phyloP scores from a whole-genome alignment of 1,140 invertebrate species.

The Leptoteleia sp. region DNA sequence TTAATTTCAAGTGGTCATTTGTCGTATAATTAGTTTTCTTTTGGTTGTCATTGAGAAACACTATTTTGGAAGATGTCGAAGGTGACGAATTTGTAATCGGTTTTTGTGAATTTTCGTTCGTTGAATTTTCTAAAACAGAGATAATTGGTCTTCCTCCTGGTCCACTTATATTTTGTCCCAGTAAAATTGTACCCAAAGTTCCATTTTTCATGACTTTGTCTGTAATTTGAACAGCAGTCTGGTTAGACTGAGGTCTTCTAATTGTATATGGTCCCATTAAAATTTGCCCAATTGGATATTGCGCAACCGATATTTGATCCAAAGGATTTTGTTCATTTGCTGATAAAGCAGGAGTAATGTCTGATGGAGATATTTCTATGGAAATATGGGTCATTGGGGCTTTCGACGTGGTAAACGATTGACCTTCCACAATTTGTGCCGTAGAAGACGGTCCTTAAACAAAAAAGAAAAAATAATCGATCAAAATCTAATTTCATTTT shows the following conservation, averaged over 20 bases:
- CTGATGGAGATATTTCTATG: slow-evolving; percentile 21
- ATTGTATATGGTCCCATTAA: not conserved
- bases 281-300: slow-evolving; percentile 29
- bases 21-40: not conserved
- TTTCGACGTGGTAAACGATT: not conserved
- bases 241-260: not conserved
- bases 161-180: too few relatives aligned
- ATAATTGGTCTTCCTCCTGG: too few relatives aligned
- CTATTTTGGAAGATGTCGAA: not conserved
- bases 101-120: not conserved
- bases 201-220: too few relatives aligned
- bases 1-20: slow-evolving; percentile 2
- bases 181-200: too few relatives aligned
- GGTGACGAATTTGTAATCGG: not conserved
- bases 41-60: not conserved
- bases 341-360: slow-evolving; percentile 4
- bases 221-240: not conserved
- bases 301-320: slow-evolving; percentile 18
- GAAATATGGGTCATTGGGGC: slow-evolving; percentile 27
- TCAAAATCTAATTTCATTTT: too few relatives aligned
- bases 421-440: slow-evolving; percentile 14
- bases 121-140: not conserved
- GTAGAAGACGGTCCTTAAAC: slow-evolving; percentile 16
- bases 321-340: slow-evolving; percentile 3
- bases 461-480: not conserved